These are phyloP conservation scores for Etheostoma nigrum DNA, from an alignment of 2,797 vertebrate genomes.

Conservation along the genomic window DNA sequence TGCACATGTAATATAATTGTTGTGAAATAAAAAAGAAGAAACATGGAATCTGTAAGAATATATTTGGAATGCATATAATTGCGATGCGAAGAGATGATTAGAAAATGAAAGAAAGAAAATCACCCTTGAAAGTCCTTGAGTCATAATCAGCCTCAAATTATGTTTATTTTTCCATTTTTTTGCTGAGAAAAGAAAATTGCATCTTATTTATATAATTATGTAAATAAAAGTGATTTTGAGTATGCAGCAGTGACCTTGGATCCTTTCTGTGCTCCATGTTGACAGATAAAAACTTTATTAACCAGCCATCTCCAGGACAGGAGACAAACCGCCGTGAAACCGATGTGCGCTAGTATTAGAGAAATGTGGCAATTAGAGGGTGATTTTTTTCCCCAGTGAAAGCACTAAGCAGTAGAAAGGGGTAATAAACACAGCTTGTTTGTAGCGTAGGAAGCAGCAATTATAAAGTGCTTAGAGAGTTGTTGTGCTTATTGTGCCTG, in stretches of 20 bases:
- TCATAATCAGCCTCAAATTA: constrained; percentile 80
- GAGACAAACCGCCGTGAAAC: constrained; percentile 76
- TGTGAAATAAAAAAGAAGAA: constrained; percentile 66
- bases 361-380: constrained; percentile 82
- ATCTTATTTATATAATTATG: constrained; percentile 83
- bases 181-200: constrained; percentile 58
- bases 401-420: constrained; percentile 57
- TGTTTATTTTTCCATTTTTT: constrained; percentile 74
- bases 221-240: constrained; percentile 78
- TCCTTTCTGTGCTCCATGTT: constrained; percentile 62
- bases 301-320: constrained; percentile 65
- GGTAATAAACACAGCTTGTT: constrained; percentile 82
- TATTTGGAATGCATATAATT: constrained; percentile 81
- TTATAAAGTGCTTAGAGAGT: constrained; percentile 80
- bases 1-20: constrained; percentile 77
- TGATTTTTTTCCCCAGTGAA: constrained; percentile 66
- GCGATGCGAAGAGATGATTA: constrained; percentile 74
- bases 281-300: constrained; percentile 85
- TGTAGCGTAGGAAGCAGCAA: constrained; percentile 78
- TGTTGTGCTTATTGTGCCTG: constrained; percentile 73
- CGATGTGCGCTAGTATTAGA: constrained; percentile 62
- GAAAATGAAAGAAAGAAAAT: constrained; percentile 64
- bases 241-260: constrained; percentile 77
- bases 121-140: constrained; percentile 83
- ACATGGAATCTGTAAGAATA: constrained; percentile 68